phyloP scores from a whole-genome alignment of 1,140 invertebrate species.

The Magallana ariakensis region DNA sequence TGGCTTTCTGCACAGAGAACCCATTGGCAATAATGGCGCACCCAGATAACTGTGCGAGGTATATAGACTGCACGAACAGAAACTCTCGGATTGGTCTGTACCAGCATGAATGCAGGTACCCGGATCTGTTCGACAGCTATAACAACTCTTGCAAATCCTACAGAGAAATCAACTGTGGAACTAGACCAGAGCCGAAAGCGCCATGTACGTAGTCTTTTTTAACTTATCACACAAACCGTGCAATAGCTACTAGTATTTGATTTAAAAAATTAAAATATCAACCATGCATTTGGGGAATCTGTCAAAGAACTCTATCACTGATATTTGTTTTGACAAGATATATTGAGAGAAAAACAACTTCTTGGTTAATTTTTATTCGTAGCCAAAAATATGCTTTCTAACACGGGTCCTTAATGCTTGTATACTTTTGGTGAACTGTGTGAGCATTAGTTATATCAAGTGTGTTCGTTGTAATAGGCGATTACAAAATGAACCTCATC shows the following conservation, averaged over 20 bases:
- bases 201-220: slow-evolving; percentile 58
- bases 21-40: slow-evolving; percentile 64
- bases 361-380: no score
- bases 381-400: no score
- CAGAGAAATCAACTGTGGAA: slow-evolving; percentile 59
- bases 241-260: no score
- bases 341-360: no score
- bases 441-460: no score
- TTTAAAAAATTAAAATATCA: no score
- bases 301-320: no score
- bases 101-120: slow-evolving; percentile 68
- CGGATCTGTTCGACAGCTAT: slow-evolving; percentile 64
- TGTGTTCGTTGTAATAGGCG: slow-evolving; percentile 52
- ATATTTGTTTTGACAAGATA: no score
- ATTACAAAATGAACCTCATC: slow-evolving; percentile 57
- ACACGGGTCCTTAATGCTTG: no score
- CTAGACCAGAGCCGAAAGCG: slow-evolving; percentile 58
- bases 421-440: no score
- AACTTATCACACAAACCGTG: no score
- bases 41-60: slow-evolving; percentile 66
- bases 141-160: slow-evolving; percentile 64
- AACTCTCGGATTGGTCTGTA: slow-evolving; percentile 54
- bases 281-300: no score
- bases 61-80: slow-evolving; percentile 64
- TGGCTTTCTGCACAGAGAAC: slow-evolving; percentile 60